Conservation (phyloP, 1,140 invertebrate genomes). For the Cherax destructor region DNA sequence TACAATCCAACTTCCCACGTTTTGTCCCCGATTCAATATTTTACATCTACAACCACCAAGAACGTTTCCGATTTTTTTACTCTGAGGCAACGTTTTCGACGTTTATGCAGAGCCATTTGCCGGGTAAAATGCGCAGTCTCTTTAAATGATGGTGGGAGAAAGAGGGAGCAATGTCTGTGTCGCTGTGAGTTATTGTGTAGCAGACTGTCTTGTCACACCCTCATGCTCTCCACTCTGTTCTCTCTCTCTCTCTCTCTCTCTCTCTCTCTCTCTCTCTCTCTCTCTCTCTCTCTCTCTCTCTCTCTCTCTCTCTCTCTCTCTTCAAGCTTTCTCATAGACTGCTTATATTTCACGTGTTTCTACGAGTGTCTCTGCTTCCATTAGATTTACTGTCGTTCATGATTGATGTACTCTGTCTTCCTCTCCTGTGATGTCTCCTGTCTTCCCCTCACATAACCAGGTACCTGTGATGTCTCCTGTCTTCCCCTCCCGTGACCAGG, state of each 20-base stretch:
- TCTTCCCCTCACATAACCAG: too few species aligned
- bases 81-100: not conserved
- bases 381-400: too few species aligned
- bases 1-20: conserved; percentile 6
- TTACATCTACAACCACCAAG: not conserved
- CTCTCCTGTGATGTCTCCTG: too few species aligned
- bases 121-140: not conserved
- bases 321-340: not conserved
- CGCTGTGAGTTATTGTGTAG: not conserved
- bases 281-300: conserved; percentile 45
- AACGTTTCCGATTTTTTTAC: not conserved
- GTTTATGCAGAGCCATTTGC: conserved; percentile 2
- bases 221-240: conserved; percentile 11
- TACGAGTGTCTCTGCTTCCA: too few species aligned
- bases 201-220: not conserved
- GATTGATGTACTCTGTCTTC: too few species aligned
- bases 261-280: conserved; percentile 36
- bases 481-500: too few species aligned
- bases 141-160: not conserved
- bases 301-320: conserved; percentile 26
- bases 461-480: too few species aligned
- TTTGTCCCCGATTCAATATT: conserved; percentile 8
- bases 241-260: conserved; percentile 8
- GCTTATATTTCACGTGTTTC: too few species aligned
- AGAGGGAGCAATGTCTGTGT: conserved; percentile 1